phyloP scores from a whole-genome alignment of 2,113 vertebrate species.

The Oophaga pumilio region DNA sequence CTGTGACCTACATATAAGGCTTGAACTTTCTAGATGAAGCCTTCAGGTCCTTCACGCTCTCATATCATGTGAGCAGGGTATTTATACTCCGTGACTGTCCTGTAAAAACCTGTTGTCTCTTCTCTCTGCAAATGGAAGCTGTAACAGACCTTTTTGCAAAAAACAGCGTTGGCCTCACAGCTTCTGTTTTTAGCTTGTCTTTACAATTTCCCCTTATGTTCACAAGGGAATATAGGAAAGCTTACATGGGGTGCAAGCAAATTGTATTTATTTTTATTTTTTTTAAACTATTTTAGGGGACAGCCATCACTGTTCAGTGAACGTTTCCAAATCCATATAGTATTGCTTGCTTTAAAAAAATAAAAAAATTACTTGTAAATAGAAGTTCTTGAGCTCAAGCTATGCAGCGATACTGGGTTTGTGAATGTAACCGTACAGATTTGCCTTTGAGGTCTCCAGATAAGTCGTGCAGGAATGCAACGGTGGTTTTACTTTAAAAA shows the following conservation, averaged over 20 bases:
- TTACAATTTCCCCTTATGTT: not conserved
- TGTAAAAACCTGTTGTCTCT: conserved; percentile 18
- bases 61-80: conserved; percentile 57
- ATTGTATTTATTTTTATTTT: too few relatives aligned
- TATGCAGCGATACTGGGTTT: not conserved
- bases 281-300: too few relatives aligned
- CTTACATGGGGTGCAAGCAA: not conserved
- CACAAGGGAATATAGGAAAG: not conserved
- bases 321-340: not conserved
- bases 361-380: not conserved
- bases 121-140: not conserved
- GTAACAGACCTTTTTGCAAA: not conserved
- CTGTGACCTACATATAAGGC: conserved; percentile 56
- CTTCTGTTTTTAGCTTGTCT: not conserved
- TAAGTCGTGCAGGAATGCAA: not conserved
- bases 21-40: conserved; percentile 55
- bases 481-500: not conserved
- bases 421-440: not conserved
- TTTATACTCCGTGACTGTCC: conserved; percentile 57
- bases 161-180: not conserved
- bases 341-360: not conserved
- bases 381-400: not conserved
- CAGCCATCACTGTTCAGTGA: not conserved
- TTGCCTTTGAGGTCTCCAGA: not conserved
- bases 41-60: conserved; percentile 52